Evolutionary conservation across 2,888 invertebrate genomes (phyloP), one percentile per base, ranked within the genome.

Genomic region (Criorhina ranunculi): DNA sequence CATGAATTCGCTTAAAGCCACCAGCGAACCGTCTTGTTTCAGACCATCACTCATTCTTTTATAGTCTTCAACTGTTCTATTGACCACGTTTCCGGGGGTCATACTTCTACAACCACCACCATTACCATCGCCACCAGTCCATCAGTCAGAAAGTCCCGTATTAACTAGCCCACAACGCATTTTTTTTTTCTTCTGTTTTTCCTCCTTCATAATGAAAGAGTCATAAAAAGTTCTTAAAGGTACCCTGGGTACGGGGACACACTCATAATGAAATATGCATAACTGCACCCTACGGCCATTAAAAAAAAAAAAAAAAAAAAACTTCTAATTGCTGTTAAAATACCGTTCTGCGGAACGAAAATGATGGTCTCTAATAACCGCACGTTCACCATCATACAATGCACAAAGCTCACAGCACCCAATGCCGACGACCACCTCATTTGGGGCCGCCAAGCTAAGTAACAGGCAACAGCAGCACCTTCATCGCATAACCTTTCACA

Each of bases 241-340:
- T 53, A 33, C 29, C n/a, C n/a, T 29, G 2, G 49, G 33, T 62
- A 67, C 51, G 73, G 44, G 53, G 69, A 44, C 64, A 44, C 59
- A 44, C 24, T 70, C 40, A 40, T 66, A 85, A 85, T 85, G 66
- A 85, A 85, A 85, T 80, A 85, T 85, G 85, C 85, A 85, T 70
- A 85, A 67, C 85, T 85, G 80, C 85, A 85, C 85, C 85, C 79
- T 75, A 17, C 37, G 31, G 75, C 51, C 53, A 80, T 85, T 85
- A 85, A 70, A 62, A 40, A n/a, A 19, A 17, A 42, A 46, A 29
- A 35, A 31, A 6, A 70, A 35, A 57, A 79, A 85, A 44, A 69
- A 44, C 69, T 49, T 76, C 75, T 85, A 85, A 85, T 85, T 85
- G 80, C 85, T 66, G 80, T 85, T 80, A 80, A 85, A 85, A 80